phyloP scores from a whole-genome alignment of 2,888 invertebrate species.

The Torymus texanus region DNA sequence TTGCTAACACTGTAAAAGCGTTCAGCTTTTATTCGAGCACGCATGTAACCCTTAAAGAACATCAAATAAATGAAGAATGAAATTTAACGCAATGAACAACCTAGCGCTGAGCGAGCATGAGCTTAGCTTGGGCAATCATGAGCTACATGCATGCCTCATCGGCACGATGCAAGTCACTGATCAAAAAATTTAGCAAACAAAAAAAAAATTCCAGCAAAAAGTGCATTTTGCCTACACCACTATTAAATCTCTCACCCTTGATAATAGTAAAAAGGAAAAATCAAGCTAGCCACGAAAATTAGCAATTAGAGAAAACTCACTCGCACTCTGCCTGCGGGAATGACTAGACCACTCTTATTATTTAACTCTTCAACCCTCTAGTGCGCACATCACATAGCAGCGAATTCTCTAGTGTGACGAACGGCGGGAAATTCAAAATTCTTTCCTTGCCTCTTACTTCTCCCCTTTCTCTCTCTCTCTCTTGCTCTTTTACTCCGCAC shows the following conservation, averaged over 20 bases:
- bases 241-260: too few species aligned
- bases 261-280: too few species aligned
- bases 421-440: constrained; percentile 26
- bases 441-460: not conserved
- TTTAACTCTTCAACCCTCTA: too few species aligned
- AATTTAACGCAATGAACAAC: constrained; percentile 3
- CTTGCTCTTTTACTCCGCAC: not conserved
- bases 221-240: too few species aligned
- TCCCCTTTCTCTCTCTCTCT: not conserved
- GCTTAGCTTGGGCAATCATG: constrained; percentile 49
- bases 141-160: constrained; percentile 45
- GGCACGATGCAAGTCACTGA: constrained; percentile 45
- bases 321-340: constrained; percentile 14
- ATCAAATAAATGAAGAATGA: constrained; percentile 15
- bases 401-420: not conserved
- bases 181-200: not conserved
- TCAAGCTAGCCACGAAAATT: not conserved
- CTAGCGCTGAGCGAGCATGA: constrained; percentile 53
- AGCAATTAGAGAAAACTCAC: constrained; percentile 5
- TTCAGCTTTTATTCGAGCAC: constrained; percentile 21
- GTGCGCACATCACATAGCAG: not conserved
- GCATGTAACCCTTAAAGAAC: not conserved
- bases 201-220: not conserved
- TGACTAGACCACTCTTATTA: not conserved
- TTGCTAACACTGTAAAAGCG: not conserved